Conservation (phyloP, 2,113 vertebrate genomes). For the Psettodes erumei region DNA sequence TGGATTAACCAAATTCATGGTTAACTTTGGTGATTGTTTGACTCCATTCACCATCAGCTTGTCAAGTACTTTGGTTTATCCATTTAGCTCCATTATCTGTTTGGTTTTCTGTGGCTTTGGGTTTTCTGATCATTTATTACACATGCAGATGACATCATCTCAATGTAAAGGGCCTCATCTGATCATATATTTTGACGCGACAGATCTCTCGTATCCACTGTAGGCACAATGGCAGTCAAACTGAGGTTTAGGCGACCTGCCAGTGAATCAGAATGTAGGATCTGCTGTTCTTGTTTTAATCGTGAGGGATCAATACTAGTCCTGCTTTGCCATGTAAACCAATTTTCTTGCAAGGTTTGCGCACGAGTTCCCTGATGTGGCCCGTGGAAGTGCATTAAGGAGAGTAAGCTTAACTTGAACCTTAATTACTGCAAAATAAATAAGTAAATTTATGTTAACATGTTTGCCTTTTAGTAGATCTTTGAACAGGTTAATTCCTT, state of each 20-base stretch:
- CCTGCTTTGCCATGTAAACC: constrained; percentile 50
- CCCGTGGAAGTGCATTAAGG: constrained; percentile 34
- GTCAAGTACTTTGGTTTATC: not conserved
- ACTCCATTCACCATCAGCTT: not conserved
- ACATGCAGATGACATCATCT: constrained; percentile 1
- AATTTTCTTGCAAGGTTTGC: constrained; percentile 45
- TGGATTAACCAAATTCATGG: not conserved
- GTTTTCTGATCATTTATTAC: not conserved
- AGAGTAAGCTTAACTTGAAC: constrained; percentile 41
- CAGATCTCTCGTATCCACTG: not conserved
- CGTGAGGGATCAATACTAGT: constrained; percentile 44
- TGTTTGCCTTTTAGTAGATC: constrained; percentile 29
- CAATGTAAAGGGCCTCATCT: not conserved
- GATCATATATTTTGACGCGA: not conserved
- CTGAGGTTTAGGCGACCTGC: constrained; percentile 39
- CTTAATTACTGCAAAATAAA: constrained; percentile 54
- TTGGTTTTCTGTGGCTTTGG: no score
- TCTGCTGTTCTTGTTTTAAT: constrained; percentile 25
- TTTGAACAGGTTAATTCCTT: constrained; percentile 16
- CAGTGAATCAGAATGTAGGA: not conserved
- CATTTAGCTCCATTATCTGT: not conserved
- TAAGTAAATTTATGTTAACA: constrained; percentile 20
- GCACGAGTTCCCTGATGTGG: constrained; percentile 18
- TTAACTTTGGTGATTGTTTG: not conserved
- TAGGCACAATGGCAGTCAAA: constrained; percentile 2